These are phyloP conservation scores for Helicorthomorpha holstii DNA, from an alignment of 1,140 invertebrate genomes.

Conservation along the genomic window DNA sequence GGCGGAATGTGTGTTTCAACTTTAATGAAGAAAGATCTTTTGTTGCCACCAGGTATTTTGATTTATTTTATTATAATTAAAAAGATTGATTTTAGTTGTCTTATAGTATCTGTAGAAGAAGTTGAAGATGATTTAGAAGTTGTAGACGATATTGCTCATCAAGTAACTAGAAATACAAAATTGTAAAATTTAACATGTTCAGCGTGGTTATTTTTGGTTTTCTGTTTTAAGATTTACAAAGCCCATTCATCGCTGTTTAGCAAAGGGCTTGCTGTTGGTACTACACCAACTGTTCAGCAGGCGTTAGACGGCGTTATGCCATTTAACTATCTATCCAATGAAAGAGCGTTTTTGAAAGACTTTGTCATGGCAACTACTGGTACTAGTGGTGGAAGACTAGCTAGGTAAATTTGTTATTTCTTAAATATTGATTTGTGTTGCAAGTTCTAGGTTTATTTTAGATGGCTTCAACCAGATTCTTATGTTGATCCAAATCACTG, in stretches of 20 bases:
- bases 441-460: constrained; percentile 13
- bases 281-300: constrained; percentile 69
- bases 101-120: constrained; percentile 40
- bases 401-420: constrained; percentile 25
- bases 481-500: constrained; percentile 75
- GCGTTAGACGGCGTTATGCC: constrained; percentile 76
- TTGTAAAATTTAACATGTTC: not conserved
- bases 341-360: constrained; percentile 83
- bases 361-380: constrained; percentile 69
- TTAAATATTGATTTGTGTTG: not conserved
- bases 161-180: constrained; percentile 7
- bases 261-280: constrained; percentile 76
- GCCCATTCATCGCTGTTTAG: constrained; percentile 56
- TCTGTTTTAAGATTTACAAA: constrained; percentile 39
- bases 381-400: constrained; percentile 76
- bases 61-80: not conserved
- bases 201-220: not conserved
- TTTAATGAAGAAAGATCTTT: constrained; percentile 69
- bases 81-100: not conserved
- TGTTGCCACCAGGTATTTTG: constrained; percentile 41
- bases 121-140: constrained; percentile 46
- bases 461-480: constrained; percentile 86
- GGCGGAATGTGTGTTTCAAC: constrained; percentile 78
- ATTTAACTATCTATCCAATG: constrained; percentile 60
- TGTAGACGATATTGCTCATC: constrained; percentile 49